These are phyloP conservation scores for Dendrophyllia cribrosa DNA, from an alignment of 64 coral and sea anemone genomes.

Conservation along the genomic window DNA sequence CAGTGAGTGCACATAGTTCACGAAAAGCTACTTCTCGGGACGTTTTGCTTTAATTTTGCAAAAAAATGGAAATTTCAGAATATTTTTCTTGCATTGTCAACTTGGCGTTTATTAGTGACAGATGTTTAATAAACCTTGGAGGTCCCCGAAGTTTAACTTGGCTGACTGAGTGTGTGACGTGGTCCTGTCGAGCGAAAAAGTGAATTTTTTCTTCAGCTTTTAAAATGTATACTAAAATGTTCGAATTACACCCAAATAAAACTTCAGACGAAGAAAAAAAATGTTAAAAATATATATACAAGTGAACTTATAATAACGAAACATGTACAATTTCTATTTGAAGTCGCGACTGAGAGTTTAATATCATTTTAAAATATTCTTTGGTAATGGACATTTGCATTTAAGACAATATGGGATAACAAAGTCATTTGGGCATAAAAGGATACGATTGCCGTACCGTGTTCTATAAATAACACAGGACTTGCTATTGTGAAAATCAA, in stretches of 20 bases:
- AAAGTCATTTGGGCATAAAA: no score
- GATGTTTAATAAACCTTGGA: conserved; percentile 30
- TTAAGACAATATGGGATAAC: no score
- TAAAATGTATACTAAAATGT: neutral
- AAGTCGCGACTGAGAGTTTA: no score
- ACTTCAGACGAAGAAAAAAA: no score
- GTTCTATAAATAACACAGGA: no score
- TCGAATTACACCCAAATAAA: neutral
- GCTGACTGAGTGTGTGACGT: neutral
- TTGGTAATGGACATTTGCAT: no score
- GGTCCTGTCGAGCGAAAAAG: neutral
- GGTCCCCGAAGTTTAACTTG: no score
- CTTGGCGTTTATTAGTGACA: conserved; percentile 31
- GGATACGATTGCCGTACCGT: no score
- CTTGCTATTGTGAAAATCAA: no score
- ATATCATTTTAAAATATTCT: no score
- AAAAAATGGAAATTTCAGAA: conserved; percentile 36
- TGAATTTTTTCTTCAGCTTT: neutral
- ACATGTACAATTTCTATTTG: neutral
- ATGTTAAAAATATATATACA: neutral
- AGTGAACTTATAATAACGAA: neutral
- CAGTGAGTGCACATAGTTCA: neutral
- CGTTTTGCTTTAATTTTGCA: conserved; percentile 10
- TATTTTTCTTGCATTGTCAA: conserved; percentile 15
- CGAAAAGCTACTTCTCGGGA: neutral